A percentile compares a stretch with the other conserved stretches of the same genome.
phyloP scores from a whole-genome alignment of 2,113 vertebrate genomes.

The Otus sunia region DNA sequence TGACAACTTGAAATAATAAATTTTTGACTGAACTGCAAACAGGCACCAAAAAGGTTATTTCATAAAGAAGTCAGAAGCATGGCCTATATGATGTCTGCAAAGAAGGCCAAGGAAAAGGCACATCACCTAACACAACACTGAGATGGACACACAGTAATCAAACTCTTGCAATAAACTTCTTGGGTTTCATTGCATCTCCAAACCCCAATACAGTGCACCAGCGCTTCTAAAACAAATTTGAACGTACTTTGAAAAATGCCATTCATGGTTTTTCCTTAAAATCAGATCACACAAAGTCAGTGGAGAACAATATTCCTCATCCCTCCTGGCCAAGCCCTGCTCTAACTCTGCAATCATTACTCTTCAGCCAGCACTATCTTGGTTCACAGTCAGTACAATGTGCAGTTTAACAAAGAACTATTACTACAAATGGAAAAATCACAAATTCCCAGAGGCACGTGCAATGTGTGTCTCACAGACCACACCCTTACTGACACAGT shows the following conservation, averaged over 20 bases:
- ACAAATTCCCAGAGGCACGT: slow-evolving; percentile 15
- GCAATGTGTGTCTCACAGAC: not conserved
- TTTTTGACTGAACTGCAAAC: not conserved
- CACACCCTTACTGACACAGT: not conserved
- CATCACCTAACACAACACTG: not conserved
- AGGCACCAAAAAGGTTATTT: not conserved
- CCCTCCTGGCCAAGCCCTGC: not conserved
- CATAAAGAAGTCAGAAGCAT: not conserved
- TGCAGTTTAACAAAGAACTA: not conserved
- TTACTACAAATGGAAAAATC: not conserved
- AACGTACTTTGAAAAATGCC: not conserved
- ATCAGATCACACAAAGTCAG: not conserved
- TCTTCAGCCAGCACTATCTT: not conserved
- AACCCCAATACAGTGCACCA: not conserved
- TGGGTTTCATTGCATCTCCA: not conserved
- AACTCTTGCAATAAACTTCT: not conserved
- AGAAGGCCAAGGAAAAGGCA: not conserved
- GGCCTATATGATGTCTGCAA: too few species aligned
- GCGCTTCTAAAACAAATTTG: not conserved
- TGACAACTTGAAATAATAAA: not conserved
- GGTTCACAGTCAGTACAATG: not conserved
- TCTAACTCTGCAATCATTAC: not conserved
- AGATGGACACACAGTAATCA: not conserved
- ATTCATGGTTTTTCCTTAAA: not conserved
- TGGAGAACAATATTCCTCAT: not conserved